Conservation (phyloP, 2,888 invertebrate species). For the Lasioglossum lativentre region DNA sequence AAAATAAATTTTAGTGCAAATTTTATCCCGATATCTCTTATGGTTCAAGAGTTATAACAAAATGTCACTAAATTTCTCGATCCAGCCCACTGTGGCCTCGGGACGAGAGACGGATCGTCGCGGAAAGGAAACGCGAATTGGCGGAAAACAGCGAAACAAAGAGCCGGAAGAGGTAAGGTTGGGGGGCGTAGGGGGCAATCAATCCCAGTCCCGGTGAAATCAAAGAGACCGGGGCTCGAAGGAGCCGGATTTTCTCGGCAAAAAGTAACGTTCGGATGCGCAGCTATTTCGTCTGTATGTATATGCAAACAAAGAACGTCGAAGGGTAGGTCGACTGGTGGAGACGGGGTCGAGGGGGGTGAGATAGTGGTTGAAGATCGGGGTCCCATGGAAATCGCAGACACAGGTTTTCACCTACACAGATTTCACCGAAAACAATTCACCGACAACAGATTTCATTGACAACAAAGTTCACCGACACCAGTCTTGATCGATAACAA, state of each 20-base stretch:
- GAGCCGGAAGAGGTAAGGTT: neutral
- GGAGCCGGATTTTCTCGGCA: constrained; percentile 14
- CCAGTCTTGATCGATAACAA: no score
- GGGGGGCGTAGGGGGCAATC: constrained; percentile 22
- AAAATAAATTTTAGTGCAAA: no score
- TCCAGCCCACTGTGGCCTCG: no score
- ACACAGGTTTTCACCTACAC: no score
- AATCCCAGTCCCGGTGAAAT: constrained; percentile 20
- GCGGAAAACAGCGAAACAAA: constrained; percentile 53
- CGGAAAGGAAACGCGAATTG: constrained; percentile 26
- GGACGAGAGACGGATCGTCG: constrained; percentile 23
- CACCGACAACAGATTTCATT: no score
- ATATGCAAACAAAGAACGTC: constrained; percentile 50
- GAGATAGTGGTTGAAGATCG: neutral
- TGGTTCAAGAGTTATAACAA: no score
- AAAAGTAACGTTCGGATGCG: constrained; percentile 30
- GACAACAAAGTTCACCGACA: no score
- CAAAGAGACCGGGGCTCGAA: neutral
- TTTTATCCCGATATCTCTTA: no score
- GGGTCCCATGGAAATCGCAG: no score
- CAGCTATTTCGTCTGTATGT: constrained; percentile 20
- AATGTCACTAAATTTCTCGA: no score
- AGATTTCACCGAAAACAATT: no score
- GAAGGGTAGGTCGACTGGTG: neutral
- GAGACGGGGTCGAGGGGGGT: neutral